Evolutionary conservation across 2,888 invertebrate genomes (phyloP).

Genomic region (Nomada ferruginata): DNA sequence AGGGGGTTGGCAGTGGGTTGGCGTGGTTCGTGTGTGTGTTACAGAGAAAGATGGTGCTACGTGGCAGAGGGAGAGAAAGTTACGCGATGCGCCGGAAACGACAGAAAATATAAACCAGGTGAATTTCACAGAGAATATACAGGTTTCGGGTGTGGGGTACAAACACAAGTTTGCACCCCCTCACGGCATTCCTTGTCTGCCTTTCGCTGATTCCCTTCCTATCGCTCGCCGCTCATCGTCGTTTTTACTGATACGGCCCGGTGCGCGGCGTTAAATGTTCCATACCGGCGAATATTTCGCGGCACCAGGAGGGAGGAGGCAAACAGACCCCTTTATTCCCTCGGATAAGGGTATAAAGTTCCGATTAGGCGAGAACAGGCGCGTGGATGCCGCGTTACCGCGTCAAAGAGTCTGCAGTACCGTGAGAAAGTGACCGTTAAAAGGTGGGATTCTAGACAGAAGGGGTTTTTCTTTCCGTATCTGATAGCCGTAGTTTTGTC

Average conservation of each 20-base stretch:
- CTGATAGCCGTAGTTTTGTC: not conserved
- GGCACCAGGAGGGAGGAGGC: slow-evolving; percentile 39
- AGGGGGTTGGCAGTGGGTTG: not conserved
- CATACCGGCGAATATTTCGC: slow-evolving; percentile 73
- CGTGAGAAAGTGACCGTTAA: slow-evolving; percentile 46
- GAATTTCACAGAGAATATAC: slow-evolving; percentile 71
- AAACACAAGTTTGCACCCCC: slow-evolving; percentile 61
- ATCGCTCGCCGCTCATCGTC: slow-evolving; percentile 36
- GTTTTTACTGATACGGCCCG: slow-evolving; percentile 59
- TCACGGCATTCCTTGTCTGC: slow-evolving; percentile 37
- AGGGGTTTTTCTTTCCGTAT: not conserved
- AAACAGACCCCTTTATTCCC: slow-evolving; percentile 55
- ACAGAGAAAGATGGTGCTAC: not conserved
- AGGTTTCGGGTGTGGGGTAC: slow-evolving; percentile 61
- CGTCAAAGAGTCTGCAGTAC: slow-evolving; percentile 25
- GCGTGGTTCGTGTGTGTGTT: not conserved
- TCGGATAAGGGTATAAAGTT: slow-evolving; percentile 66
- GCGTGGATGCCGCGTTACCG: slow-evolving; percentile 24
- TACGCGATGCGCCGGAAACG: slow-evolving; percentile 68
- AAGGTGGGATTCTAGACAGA: slow-evolving; percentile 10
- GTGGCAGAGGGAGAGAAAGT: slow-evolving; percentile 52
- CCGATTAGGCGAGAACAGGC: slow-evolving; percentile 63
- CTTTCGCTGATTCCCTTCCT: slow-evolving; percentile 33
- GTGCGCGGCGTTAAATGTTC: slow-evolving; percentile 79
- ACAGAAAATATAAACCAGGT: slow-evolving; percentile 76